phyloP scores from a whole-genome alignment of 2,888 invertebrate genomes.

The Liodrosophila aerea region DNA sequence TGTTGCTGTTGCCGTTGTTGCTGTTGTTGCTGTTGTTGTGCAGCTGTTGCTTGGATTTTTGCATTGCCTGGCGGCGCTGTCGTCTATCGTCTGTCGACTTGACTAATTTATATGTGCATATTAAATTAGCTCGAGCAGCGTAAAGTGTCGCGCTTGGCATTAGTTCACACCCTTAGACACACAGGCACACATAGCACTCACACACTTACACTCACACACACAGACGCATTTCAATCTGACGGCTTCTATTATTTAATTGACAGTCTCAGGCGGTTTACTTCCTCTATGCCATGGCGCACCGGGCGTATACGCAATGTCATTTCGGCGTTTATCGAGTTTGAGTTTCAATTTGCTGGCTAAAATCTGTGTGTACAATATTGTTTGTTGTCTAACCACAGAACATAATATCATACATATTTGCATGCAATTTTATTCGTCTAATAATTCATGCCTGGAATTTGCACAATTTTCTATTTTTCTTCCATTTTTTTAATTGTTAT shows the following conservation, averaged over 20 bases:
- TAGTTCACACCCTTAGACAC: constrained; percentile 44
- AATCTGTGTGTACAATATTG: too few species aligned
- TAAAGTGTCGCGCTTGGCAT: constrained; percentile 53
- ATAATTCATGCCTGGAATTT: too few species aligned
- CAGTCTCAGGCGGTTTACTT: constrained; percentile 37
- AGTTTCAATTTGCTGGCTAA: too few species aligned
- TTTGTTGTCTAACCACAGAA: constrained; percentile 20
- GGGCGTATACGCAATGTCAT: constrained; percentile 38
- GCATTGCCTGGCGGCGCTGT: constrained; percentile 22
- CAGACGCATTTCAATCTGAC: constrained; percentile 41
- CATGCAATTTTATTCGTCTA: constrained; percentile 4
- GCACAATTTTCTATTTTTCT: too few species aligned
- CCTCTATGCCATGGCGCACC: constrained; percentile 16
- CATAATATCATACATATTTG: not conserved
- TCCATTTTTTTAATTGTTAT: too few species aligned
- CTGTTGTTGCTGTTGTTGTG: constrained; percentile 17
- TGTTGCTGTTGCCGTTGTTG: constrained; percentile 11
- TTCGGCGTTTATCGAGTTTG: too few species aligned
- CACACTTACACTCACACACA: constrained; percentile 10
- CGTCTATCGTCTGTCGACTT: constrained; percentile 29
- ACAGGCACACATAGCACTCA: constrained; percentile 2
- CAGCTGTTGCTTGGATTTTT: constrained; percentile 28
- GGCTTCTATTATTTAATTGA: constrained; percentile 62
- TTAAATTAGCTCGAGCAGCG: constrained; percentile 63
- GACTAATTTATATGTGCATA: constrained; percentile 79